Conservation (phyloP, 2,888 invertebrate genomes). For the Cerastis rubricosa region DNA sequence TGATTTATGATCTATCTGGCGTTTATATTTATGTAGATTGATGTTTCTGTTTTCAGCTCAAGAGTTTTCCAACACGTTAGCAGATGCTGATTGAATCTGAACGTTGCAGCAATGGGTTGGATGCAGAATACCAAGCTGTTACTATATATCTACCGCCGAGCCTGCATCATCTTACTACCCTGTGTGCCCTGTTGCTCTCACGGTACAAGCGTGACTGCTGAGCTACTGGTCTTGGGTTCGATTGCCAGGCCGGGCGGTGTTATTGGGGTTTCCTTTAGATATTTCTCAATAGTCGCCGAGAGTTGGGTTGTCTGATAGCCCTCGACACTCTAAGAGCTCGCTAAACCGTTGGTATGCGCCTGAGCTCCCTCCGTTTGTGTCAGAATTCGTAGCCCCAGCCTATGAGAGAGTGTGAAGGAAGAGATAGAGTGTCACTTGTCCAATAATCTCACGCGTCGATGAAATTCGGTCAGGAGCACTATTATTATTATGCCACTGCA, state of each 20-base stretch:
- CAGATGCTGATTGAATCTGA: background rate
- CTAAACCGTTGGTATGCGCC: background rate
- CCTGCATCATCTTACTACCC: background rate
- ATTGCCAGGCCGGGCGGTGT: background rate
- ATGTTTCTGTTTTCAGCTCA: background rate
- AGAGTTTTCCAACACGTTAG: constrained; percentile 6
- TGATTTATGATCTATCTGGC: constrained; percentile 15
- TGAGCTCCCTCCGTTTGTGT: background rate
- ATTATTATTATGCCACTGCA: background rate
- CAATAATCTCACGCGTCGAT: background rate
- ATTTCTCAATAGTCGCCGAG: background rate
- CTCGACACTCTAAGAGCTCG: background rate
- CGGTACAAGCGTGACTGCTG: background rate
- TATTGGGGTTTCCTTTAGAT: background rate
- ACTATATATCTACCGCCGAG: background rate
- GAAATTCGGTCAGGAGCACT: background rate
- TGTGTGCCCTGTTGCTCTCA: background rate
- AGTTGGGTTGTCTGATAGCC: background rate
- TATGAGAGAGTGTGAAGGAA: background rate
- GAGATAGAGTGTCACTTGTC: background rate
- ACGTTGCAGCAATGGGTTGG: background rate
- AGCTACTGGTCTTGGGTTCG: background rate
- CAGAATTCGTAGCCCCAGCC: background rate
- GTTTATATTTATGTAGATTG: constrained; percentile 27
- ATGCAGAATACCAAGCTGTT: background rate